A percentile compares a stretch with the other conserved stretches of the same genome.
Evolutionary conservation across 1,140 invertebrate genomes (phyloP).

Genomic region (Hylaeus anthracinus): DNA sequence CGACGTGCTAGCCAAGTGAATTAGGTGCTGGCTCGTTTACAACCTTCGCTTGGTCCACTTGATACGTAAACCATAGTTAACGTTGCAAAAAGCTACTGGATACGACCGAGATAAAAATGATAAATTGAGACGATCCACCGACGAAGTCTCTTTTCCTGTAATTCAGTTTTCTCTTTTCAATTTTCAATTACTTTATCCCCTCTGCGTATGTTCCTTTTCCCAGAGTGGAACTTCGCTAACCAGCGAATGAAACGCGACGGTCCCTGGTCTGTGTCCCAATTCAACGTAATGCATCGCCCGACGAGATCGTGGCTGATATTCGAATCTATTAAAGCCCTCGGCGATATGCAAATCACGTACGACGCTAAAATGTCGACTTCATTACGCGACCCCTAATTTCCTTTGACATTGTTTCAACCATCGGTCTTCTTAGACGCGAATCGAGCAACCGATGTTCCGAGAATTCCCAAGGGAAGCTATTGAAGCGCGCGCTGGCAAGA

Average conservation of each 20-base stretch:
- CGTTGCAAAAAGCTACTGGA: no score
- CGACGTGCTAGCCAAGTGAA: background rate
- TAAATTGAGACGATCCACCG: no score
- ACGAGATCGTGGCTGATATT: slow-evolving; percentile 14
- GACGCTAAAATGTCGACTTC: slow-evolving; percentile 12
- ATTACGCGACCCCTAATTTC: slow-evolving; percentile 42
- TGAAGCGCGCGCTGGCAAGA: slow-evolving; percentile 30
- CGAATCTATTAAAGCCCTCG: slow-evolving; percentile 39
- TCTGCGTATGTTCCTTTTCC: no score
- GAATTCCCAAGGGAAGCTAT: slow-evolving; percentile 54
- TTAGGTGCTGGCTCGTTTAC: slow-evolving; percentile 23
- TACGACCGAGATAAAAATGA: no score
- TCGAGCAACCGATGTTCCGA: slow-evolving; percentile 44
- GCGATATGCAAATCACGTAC: slow-evolving; percentile 49
- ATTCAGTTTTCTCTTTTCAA: no score
- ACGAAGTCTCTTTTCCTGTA: no score
- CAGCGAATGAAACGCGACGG: background rate
- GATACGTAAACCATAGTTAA: background rate
- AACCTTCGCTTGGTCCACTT: background rate
- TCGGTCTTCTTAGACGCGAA: slow-evolving; percentile 49
- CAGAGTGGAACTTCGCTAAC: no score
- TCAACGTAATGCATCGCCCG: background rate
- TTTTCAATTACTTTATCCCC: no score
- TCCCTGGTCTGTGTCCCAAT: background rate
- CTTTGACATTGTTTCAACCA: slow-evolving; percentile 44